Percentiles rank a stretch among this genome's conserved stretches.
phyloP scores from a whole-genome alignment of 2,113 vertebrate species.

The Solea senegalensis region DNA sequence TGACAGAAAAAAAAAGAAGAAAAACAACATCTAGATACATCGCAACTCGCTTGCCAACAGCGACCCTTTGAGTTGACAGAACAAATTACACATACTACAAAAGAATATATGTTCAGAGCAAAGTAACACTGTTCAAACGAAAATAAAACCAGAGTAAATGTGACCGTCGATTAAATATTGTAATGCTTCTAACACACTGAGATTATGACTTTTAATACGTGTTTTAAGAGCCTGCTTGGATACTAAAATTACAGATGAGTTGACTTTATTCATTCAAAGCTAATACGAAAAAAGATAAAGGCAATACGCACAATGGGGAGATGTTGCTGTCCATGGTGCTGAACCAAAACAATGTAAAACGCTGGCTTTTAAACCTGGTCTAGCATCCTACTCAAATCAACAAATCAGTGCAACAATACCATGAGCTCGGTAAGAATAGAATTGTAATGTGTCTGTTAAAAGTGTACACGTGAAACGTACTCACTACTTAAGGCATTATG shows the following conservation, averaged over 20 bases:
- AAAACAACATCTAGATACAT: background rate
- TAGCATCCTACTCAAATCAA: background rate
- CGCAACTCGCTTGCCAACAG: slow-evolving; percentile 41
- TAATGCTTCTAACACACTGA: too few species aligned
- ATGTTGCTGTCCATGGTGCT: slow-evolving; percentile 42
- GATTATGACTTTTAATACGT: fast-evolving
- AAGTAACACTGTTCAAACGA: background rate
- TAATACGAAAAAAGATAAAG: background rate
- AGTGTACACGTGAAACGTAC: too few species aligned
- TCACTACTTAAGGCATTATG: too few species aligned
- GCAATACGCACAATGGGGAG: fast-evolving
- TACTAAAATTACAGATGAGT: too few species aligned
- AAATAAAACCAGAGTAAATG: background rate
- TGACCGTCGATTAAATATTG: background rate
- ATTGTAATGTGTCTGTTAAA: too few species aligned
- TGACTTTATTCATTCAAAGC: too few species aligned
- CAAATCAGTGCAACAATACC: too few species aligned
- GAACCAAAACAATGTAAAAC: background rate
- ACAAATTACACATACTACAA: slow-evolving; percentile 44
- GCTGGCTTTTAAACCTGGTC: fast-evolving
- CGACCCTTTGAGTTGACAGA: slow-evolving; percentile 54
- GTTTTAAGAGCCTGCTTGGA: too few species aligned
- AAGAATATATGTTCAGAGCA: background rate
- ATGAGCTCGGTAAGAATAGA: too few species aligned
- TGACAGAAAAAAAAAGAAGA: too few species aligned